These are phyloP conservation scores for Cephalopterus ornatus DNA, from an alignment of 2,113 vertebrate species.

Conservation along the genomic window DNA sequence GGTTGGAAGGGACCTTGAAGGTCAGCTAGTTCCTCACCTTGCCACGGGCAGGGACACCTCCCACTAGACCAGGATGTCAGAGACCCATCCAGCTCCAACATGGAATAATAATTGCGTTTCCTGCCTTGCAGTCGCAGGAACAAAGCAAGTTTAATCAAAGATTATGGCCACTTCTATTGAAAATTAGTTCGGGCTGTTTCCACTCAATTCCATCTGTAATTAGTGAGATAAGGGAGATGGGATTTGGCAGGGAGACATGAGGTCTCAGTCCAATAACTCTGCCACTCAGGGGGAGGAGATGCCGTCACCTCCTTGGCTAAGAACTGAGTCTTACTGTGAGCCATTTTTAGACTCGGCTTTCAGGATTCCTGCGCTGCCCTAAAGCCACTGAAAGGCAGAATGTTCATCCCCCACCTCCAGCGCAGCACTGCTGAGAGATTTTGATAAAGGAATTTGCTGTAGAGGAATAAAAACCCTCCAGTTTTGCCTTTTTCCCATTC, in stretches of 20 bases:
- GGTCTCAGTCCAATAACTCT: conserved; percentile 21
- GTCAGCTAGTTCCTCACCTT: too few relatives aligned
- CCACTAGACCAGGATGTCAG: background rate
- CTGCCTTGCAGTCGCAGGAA: background rate
- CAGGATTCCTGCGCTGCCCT: background rate
- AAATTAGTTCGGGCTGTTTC: background rate
- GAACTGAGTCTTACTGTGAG: background rate
- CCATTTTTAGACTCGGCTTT: background rate
- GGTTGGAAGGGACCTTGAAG: background rate
- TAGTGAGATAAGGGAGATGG: conserved; percentile 45
- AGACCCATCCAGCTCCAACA: background rate
- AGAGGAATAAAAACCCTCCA: background rate
- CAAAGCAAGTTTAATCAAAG: background rate
- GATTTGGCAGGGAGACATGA: conserved; percentile 4
- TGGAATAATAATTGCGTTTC: background rate
- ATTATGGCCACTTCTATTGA: background rate
- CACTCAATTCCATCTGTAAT: conserved; percentile 8
- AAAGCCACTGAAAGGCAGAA: background rate
- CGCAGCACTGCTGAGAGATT: rapidly evolving
- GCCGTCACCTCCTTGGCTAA: background rate
- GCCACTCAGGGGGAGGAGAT: background rate
- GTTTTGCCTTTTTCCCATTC: background rate
- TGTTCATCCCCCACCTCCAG: background rate
- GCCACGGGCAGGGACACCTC: background rate
- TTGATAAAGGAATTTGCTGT: background rate